Evolutionary conservation across 1,140 invertebrate species (phyloP), one percentile per base, ranked within the genome.

Genomic region (Trichonephila inaurata): DNA sequence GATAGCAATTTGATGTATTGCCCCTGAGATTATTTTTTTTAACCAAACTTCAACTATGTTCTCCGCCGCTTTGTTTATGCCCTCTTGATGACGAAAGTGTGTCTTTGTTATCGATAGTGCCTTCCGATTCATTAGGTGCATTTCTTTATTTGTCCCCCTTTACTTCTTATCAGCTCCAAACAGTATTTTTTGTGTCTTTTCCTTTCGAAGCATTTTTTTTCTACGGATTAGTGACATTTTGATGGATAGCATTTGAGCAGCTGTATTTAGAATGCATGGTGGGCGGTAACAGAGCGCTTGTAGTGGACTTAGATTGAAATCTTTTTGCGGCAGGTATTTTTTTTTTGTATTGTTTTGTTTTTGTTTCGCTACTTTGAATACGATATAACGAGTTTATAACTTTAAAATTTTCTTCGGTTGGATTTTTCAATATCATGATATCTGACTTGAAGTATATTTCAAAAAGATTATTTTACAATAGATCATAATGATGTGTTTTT

Each of bases 1-100:
- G 92, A 93, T 93, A 93, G 92, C 92, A 93, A 82, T 87, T 93
- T 93, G 92, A 93, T 93, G 92, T 88, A 93, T 93, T 81, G 92
- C 92, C 69, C 33, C 51, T 6, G n/a, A 44, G 89, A 82, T 82
- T 62, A 91, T 40, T 66, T 92, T 92, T 51, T 51, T 51, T 87
- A 87, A 58, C 44, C 24, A 7, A 64, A 40, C 58, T 77, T n/a
- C 40, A 58, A n/a, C 83, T 21, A 19, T 92, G 51, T 69, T 82
- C 28, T 81, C 10, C 88, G 64, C 66, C 10, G 86, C 40, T 92
- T 89, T 93, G 92, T 93, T 88, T 93, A 93, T 86, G 92, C 92
- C 72, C 86, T 93, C 86, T 81, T 88, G 92, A 72, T 82, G 85
- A 44, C 62, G 66, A 64, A 64, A 89, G 92, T 77, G 86, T 89